Conservation (phyloP, 2,888 invertebrate species). For the Vanessa cardui region DNA sequence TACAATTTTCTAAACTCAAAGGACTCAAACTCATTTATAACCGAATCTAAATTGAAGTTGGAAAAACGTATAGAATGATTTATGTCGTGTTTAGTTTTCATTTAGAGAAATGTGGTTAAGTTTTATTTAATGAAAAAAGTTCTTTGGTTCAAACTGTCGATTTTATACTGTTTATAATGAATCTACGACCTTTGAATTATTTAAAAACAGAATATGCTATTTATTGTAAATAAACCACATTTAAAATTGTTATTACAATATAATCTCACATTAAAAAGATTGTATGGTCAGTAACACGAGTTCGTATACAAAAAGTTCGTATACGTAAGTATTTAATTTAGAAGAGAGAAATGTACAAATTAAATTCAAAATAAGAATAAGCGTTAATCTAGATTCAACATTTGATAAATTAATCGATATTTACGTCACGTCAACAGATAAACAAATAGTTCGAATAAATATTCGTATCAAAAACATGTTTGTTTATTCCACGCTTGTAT, state of each 20-base stretch:
- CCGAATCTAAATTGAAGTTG: conserved; percentile 17
- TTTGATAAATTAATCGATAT: not conserved
- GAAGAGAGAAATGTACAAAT: not conserved
- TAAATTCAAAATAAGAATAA: not conserved
- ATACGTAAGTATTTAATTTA: no score
- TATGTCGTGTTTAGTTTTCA: not conserved
- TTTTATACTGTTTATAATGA: no score
- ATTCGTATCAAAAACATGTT: not conserved
- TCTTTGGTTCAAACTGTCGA: no score
- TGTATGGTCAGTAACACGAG: no score
- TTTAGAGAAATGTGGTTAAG: no score
- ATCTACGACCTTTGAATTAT: no score
- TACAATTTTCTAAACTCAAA: conserved; percentile 37
- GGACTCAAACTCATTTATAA: conserved; percentile 29
- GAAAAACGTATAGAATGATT: conserved; percentile 1
- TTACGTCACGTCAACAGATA: not conserved
- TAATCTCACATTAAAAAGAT: no score
- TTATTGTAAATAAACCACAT: no score
- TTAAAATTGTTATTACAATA: no score
- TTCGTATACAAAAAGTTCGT: no score
- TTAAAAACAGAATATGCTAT: no score
- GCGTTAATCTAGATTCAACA: not conserved
- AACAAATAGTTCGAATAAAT: not conserved
- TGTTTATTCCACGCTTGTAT: not conserved
- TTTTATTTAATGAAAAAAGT: no score